Evolutionary conservation across 2,113 vertebrate genomes (phyloP).

Genomic region (Callopanchax toddi): DNA sequence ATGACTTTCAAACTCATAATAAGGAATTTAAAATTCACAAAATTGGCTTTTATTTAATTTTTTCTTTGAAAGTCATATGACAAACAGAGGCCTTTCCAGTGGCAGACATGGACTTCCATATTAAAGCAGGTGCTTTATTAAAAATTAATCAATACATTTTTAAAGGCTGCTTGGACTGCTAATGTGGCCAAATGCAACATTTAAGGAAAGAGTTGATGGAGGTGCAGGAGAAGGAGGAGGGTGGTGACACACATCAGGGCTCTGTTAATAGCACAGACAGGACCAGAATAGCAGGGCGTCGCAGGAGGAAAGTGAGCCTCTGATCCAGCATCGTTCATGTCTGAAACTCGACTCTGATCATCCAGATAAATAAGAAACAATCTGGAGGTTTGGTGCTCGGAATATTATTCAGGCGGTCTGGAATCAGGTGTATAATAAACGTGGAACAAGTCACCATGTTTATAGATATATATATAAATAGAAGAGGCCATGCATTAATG

Average conservation of each 20-base stretch:
- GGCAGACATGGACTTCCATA: no score
- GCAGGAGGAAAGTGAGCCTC: constrained; percentile 54
- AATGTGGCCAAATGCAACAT: background rate
- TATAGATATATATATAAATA: background rate
- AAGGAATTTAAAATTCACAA: no score
- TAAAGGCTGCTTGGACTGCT: constrained; percentile 8
- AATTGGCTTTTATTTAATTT: no score
- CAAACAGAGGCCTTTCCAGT: no score
- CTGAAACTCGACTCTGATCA: constrained; percentile 22
- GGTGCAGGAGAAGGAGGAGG: constrained; percentile 10
- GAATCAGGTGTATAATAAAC: no score
- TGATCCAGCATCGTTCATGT: constrained; percentile 35
- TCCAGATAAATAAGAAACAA: background rate
- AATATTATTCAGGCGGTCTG: no score
- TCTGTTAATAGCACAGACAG: constrained; percentile 73
- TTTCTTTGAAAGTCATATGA: no score
- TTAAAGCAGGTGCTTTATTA: no score
- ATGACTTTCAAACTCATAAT: no score
- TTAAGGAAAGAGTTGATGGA: constrained; percentile 61
- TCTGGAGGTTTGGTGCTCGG: no score
- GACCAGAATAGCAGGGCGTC: constrained; percentile 73
- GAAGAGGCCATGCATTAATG: background rate
- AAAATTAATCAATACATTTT: no score
- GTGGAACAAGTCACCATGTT: no score
- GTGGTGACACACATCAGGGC: constrained; percentile 71